These are phyloP conservation scores for Nymphalis urticae DNA, from an alignment of 2,888 invertebrate species.

Conservation along the genomic window DNA sequence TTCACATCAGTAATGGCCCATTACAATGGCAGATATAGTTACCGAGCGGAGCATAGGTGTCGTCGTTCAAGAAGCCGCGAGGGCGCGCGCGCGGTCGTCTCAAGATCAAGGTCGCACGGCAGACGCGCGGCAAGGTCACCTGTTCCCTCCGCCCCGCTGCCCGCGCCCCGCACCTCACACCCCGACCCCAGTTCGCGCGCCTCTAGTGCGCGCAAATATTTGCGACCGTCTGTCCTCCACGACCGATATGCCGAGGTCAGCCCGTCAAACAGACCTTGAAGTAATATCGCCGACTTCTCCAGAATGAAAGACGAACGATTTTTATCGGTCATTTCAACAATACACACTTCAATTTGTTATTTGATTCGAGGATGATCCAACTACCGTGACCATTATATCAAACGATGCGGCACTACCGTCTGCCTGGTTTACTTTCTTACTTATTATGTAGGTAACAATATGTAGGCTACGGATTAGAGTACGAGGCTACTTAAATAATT, in stretches of 20 bases:
- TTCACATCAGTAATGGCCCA: slow-evolving; percentile 21
- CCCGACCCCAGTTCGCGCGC: slow-evolving; percentile 47
- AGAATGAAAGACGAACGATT: slow-evolving; percentile 61
- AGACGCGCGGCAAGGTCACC: slow-evolving; percentile 77
- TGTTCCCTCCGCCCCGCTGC: slow-evolving; percentile 45
- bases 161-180: slow-evolving; percentile 40
- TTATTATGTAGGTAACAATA: slow-evolving; percentile 30
- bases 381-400: slow-evolving; percentile 33
- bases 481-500: background rate
- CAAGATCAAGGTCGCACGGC: slow-evolving; percentile 79
- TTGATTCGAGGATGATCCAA: slow-evolving; percentile 32
- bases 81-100: slow-evolving; percentile 72
- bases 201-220: slow-evolving; percentile 75
- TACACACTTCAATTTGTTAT: slow-evolving; percentile 20
- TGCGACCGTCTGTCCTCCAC: slow-evolving; percentile 80
- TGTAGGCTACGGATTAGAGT: slow-evolving; percentile 21
- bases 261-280: slow-evolving; percentile 76
- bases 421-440: slow-evolving; percentile 38
- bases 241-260: slow-evolving; percentile 81
- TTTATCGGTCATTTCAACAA: slow-evolving; percentile 58
- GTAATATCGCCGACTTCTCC: slow-evolving; percentile 76
- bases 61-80: slow-evolving; percentile 46
- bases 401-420: slow-evolving; percentile 32
- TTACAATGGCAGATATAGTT: slow-evolving; percentile 34
- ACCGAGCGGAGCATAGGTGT: slow-evolving; percentile 55